phyloP scores from a whole-genome alignment of 2,888 invertebrate species.

The Temnothorax ravouxi region DNA sequence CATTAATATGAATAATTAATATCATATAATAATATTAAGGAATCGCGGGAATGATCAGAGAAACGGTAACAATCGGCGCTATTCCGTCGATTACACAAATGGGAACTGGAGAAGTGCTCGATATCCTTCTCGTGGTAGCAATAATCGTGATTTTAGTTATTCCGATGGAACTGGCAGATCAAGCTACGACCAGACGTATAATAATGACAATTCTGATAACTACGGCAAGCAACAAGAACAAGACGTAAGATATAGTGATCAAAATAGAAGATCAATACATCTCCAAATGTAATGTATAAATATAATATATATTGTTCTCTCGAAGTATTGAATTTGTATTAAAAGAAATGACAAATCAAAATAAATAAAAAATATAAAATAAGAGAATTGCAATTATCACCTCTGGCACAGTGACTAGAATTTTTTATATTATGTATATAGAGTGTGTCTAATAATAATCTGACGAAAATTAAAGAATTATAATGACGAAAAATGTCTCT shows the following conservation, averaged over 20 bases:
- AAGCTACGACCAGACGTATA: constrained; percentile 51
- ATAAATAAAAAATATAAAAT: constrained; percentile 6
- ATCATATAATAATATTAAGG: not conserved
- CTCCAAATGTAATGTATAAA: not conserved
- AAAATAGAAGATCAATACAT: not conserved
- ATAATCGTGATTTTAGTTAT: constrained; percentile 42
- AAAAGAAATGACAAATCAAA: not conserved
- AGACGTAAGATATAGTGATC: constrained; percentile 62
- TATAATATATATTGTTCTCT: not conserved
- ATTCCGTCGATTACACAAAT: constrained; percentile 50
- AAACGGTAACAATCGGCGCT: constrained; percentile 8
- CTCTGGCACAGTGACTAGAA: not conserved
- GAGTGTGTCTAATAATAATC: not conserved
- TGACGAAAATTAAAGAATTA: not conserved
- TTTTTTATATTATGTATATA: not conserved
- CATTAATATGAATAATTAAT: not conserved
- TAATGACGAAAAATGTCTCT: not conserved
- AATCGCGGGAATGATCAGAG: constrained; percentile 15
- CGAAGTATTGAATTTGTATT: not conserved
- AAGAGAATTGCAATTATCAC: not conserved
- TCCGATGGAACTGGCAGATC: constrained; percentile 47
- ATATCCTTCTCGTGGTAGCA: constrained; percentile 11
- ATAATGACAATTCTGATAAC: constrained; percentile 50
- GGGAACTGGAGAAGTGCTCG: constrained; percentile 42
- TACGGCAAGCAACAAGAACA: constrained; percentile 61